Base-by-base conservation (phyloP, 2,797 vertebrate genomes). In the Hozukius guyotensis region DNA sequence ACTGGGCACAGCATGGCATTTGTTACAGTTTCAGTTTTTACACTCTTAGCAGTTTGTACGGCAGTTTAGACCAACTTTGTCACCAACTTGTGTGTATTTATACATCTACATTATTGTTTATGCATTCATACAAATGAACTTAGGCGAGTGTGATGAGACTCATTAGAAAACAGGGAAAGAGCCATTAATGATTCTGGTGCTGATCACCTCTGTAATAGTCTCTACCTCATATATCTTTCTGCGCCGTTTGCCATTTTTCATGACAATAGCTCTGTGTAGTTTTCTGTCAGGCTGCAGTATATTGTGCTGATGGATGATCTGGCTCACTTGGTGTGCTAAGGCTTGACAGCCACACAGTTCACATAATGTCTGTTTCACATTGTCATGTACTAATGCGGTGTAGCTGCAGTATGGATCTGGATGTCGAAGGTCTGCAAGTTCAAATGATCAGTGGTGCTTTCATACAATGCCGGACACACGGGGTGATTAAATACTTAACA, bases 401-500 rank as follows among this genome's bases (percentile, higher is more conserved):
- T 20, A 32, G 24, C 59, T 69, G 7, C 67, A 18, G 29, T 53
- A 62, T 52, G 53, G 68, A 61, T 69, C 8, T 62, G 60, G 34
- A 59, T 49, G 64, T 61, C 46, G 34, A 25, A 81, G 27, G 53
- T 53, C 62, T 67, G 55, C 25, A 46, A 59, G 74, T 82, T 81
- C 53, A 71, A 65, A 73, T 72, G 60, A 79, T 73, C 60, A 52
- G 36, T 46, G 32, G 65, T 78, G 68, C 32, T 80, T 72, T 86
- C 55, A 76, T 84, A 86, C 68, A 70, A 77, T 77, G 67, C 59
- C 12, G 14, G 66, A 74, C 80, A 82, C 34, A 83, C 11, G 29
- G 12, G 20, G 38, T 68, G 73, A 85, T 87, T 80, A 65, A 87
- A 87, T 87, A 81, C 83, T 83, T 84, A 86, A 79, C 80, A 78